Conservation (phyloP, 2,113 vertebrate genomes). For the Apodemus speciosus region DNA sequence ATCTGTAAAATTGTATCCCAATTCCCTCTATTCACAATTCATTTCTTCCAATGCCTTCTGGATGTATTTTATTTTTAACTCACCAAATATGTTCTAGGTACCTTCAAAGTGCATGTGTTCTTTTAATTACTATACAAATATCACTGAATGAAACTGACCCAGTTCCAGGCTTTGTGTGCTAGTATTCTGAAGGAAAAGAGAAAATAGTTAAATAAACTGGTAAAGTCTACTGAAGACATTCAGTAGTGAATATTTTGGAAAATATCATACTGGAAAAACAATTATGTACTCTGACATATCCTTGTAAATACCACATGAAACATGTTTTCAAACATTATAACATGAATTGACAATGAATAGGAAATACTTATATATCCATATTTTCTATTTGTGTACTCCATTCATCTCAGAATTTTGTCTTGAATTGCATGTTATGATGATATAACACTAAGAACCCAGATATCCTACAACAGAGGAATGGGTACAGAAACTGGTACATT, state of each 20-base stretch:
- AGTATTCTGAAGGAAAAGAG: background rate
- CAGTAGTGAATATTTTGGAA: fast-evolving
- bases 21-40: background rate
- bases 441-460: background rate
- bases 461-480: no score
- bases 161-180: background rate
- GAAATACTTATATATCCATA: background rate
- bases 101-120: fast-evolving
- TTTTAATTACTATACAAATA: background rate
- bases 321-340: background rate
- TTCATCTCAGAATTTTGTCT: background rate
- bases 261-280: background rate
- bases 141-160: background rate
- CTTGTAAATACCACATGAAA: background rate
- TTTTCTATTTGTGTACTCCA: background rate
- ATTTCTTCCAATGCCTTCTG: background rate
- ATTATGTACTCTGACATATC: background rate
- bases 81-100: background rate
- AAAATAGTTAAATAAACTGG: background rate
- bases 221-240: background rate
- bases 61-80: no score
- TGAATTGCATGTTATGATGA: background rate
- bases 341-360: background rate
- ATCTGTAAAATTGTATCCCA: background rate
- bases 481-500: no score